Conservation (phyloP, 2,113 vertebrate genomes). For the Rhegmatorhina hoffmannsi region DNA sequence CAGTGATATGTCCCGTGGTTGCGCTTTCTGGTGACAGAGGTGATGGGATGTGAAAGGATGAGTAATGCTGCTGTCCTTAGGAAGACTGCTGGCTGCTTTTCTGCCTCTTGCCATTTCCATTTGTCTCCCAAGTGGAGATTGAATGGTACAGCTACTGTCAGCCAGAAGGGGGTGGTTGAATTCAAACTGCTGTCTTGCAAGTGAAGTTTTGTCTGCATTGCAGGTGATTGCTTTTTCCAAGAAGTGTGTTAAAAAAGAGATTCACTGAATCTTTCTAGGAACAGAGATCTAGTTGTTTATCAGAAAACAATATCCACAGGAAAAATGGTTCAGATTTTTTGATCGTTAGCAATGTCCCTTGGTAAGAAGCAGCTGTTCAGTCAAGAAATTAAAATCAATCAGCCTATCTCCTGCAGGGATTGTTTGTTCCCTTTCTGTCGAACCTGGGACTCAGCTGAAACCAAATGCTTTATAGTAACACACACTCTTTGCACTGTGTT, state of each 20-base stretch:
- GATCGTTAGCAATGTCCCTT: background rate
- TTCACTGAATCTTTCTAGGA: background rate
- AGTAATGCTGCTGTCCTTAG: background rate
- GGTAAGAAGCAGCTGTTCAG: background rate
- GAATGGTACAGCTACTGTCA: background rate
- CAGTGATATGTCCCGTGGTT: background rate
- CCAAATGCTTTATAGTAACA: background rate
- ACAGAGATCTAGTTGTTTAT: background rate
- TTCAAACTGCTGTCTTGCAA: background rate
- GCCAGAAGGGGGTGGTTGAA: background rate
- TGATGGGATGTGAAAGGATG: background rate
- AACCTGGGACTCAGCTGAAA: background rate
- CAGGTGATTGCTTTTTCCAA: background rate
- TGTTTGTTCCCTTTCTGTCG: background rate
- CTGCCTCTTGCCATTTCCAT: background rate
- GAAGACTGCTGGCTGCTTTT: background rate
- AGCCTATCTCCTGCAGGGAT: background rate
- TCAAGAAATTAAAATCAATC: background rate
- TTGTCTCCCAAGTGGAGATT: background rate
- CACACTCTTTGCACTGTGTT: background rate
- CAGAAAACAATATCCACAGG: background rate
- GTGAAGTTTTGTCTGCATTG: background rate
- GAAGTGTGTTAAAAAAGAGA: background rate
- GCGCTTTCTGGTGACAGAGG: background rate
- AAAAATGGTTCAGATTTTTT: background rate